Base-by-base conservation (phyloP, 2,888 invertebrate species). In the Marronus borbonicus region DNA sequence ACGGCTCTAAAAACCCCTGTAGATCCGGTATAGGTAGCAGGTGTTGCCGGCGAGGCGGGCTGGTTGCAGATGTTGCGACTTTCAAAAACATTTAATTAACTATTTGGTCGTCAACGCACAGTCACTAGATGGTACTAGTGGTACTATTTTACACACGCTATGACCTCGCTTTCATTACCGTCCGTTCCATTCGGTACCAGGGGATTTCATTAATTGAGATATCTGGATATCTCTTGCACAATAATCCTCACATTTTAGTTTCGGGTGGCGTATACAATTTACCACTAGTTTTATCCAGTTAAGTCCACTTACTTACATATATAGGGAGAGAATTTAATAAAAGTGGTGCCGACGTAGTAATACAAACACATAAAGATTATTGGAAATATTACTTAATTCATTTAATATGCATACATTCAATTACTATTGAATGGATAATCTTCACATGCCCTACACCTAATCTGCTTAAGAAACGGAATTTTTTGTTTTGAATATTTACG, bases 31-130 rank as follows among this genome's bases (percentile, higher is more conserved):
- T 78, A 80, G 81, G 80, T 80, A 80, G 79, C 80, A 80, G 80
- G 80, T 81, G 81, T 58, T 64, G 52, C 81, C 64, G 76, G 28
- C 76, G 81, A 83, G 85, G 83, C 83, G 82, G 82, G 82, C 81
- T 82, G 83, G 85, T 85, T 85, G 85, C 86, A 85, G 85, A 84
- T 85, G 85, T 81, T 83, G 77, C 64, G 66, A 78, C 49, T 66
- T 64, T 31, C 52, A 50, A 66, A 76, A 83, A 82, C 84, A 80
- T 84, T 82, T 84, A 85, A 85, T 86, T 85, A 85, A 84, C 84
- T 83, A 83, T 82, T 83, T 84, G 84, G 82, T 83, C 84, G 82
- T 81, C 65, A 76, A 77, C 81, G 74, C 58, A 20, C n/a, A 24
- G 17, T 69, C 81, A 80, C 78, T 81, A 81, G 81, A 80, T 78